Base-by-base conservation (phyloP, 1,140 invertebrate species). In the Trachelipus rathkii region DNA sequence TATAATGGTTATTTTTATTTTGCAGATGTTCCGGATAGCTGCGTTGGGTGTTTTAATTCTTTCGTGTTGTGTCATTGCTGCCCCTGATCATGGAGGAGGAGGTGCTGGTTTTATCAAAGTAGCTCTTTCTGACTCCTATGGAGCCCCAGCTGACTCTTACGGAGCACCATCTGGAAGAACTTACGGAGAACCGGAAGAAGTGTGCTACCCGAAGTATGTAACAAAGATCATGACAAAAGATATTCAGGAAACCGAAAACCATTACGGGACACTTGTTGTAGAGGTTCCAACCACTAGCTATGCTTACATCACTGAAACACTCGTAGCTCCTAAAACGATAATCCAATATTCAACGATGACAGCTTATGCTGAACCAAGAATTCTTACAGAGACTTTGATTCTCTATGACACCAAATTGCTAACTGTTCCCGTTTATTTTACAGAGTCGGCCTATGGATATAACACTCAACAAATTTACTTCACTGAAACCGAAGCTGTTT, bases 191-290 rank as follows among this genome's bases (percentile, higher is more conserved):
- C 77, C 77, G 19, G 77, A 80, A 71, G 75, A 76, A 44, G 71
- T 67, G 8, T 80, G 79, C 50, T 80, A 80, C 46, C 79, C 79
- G 0, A 80, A 80, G 68, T 77, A 80, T 69, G 66, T 80, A n/a
- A 78, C 77, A 50, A 80, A 80, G 79, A 78, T 71, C 15, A 80
- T 80, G 79, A 80, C 79, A 13, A 80, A 80, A 74, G 79, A 80
- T 44, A 77, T 80, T 66, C 79, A 80, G 53, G 77, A 76, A 9
- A 80, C 79, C 45, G 50, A 77, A 53, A 73, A 67, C 10, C 77
- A 80, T 72, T 80, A 80, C 53, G 79, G 74, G 45, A 77, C 77
- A 1, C 44, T 80, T 11, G 68, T 74, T 7, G 46, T 73, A 73
- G 72, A 76, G 24, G 71, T 80, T 7, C 77, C 77, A 71, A 80